Evolutionary conservation across 2,113 vertebrate genomes (phyloP), one percentile per base, ranked within the genome.

Genomic region (Nothoprocta perdicaria): DNA sequence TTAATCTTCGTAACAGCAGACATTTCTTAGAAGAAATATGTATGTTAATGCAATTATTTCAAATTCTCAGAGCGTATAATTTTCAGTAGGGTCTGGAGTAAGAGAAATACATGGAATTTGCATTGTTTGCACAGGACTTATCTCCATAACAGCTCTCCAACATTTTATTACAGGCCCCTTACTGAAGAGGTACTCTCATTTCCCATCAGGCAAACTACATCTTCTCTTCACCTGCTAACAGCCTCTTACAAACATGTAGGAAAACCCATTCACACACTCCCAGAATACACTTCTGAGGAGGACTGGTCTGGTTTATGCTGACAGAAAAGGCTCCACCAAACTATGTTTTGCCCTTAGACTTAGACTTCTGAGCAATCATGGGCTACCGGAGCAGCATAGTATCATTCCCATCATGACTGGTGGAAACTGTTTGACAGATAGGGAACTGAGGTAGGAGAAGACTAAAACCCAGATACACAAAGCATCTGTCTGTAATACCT

Each of bases 301-400:
- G 52, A 14, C 52, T 27, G 5, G 8, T 38, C 40, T 19, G 45
- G 18, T 26, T 75, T 60, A 26, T 38, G 35, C 46, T 12, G 13
- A 8, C 27, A 12, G 61, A 83, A 40, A 78, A 78, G 31, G 33
- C 33, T 75, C 40, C 27, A n/a, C 5, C 0, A 0, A 69, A 43
- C 38, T 68, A 29, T 83, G 6, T 24, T 91, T 82, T 93, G 62
- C 17, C 21, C 29, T 60, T n/a, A n/a, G 11, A n/a, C 6, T 53
- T 35, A 62, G 85, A 45, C 29, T 75, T 80, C n/a, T 31, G 57
- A 10, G 21, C 41, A 69, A 12, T 26, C 24, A 18, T 35, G 21
- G 29, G 10, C 26, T 73, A 33, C 18, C 7, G 57, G 13, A 2
- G 13, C 11, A 74, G 26, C 23, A n/a, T 38, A 38, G 35, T 38